These are phyloP conservation scores for Perccottus glenii DNA, from an alignment of 2,113 vertebrate species.

Conservation along the genomic window DNA sequence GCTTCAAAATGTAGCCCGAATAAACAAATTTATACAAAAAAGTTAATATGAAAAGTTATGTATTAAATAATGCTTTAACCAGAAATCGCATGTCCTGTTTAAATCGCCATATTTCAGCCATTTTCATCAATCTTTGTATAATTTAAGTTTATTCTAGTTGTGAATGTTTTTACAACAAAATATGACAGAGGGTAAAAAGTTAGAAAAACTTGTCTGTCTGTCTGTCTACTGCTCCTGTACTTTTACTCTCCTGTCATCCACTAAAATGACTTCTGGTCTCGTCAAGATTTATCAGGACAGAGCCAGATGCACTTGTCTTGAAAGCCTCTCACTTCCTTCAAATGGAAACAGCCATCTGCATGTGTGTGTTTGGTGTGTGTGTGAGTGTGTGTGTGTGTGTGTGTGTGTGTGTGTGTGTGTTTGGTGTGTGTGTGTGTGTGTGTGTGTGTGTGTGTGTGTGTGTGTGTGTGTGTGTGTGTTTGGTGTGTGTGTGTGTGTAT, in stretches of 20 bases:
- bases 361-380: slow-evolving; percentile 10
- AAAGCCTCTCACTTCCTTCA: slow-evolving; percentile 66
- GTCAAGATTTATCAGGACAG: slow-evolving; percentile 65
- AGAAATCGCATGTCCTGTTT: too few relatives aligned
- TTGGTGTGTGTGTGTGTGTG: slow-evolving; percentile 4
- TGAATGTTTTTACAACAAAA: too few relatives aligned
- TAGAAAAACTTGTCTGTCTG: too few relatives aligned
- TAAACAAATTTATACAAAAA: too few relatives aligned
- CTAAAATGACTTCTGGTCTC: not conserved
- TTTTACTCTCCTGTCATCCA: not conserved
- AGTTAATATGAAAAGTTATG: too few relatives aligned
- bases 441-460: slow-evolving; percentile 11
- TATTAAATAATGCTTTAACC: too few relatives aligned
- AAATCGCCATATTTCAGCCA: too few relatives aligned
- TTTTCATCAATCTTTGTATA: too few relatives aligned
- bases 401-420: slow-evolving; percentile 24
- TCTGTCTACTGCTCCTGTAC: not conserved
- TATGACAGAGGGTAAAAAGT: too few relatives aligned
- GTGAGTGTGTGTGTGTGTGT: slow-evolving; percentile 10
- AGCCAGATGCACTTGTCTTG: slow-evolving; percentile 65
- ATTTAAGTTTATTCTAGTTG: too few relatives aligned
- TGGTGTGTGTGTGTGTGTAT: slow-evolving; percentile 14
- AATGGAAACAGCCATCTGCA: slow-evolving; percentile 68
- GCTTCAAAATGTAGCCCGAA: too few relatives aligned
- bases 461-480: slow-evolving; percentile 25